Percentiles rank a stretch among this genome's conserved stretches.
phyloP scores from a whole-genome alignment of 2,888 invertebrate species.

The Drosophila nr. perissopoda region DNA sequence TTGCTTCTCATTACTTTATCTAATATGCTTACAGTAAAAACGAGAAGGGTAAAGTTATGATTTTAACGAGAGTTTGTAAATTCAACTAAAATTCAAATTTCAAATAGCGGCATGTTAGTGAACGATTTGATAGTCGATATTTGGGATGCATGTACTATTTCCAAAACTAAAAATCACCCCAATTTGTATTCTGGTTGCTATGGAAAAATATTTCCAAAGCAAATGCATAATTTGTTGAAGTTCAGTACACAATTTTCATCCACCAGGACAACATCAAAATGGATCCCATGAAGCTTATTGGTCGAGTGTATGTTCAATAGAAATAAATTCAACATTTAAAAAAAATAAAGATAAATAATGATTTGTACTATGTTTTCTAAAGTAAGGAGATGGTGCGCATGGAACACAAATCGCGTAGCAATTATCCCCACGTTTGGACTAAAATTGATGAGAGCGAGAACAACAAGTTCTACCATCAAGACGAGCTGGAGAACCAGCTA shows the following conservation, averaged over 20 bases:
- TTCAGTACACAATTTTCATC: neutral
- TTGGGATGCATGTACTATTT: neutral
- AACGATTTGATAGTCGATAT: neutral
- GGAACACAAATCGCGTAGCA: conserved; percentile 80
- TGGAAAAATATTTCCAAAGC: conserved; percentile 8
- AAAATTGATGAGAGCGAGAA: conserved; percentile 64
- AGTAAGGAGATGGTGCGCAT: conserved; percentile 85
- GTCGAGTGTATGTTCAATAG: conserved; percentile 41
- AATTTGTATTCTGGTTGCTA: conserved; percentile 4
- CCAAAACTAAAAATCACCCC: neutral
- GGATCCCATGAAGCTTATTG: conserved; percentile 49
- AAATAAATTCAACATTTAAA: neutral
- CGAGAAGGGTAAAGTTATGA: neutral
- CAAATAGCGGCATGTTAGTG: neutral
- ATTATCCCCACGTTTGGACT: conserved; percentile 79
- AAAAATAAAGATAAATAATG: neutral
- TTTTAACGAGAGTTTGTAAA: neutral
- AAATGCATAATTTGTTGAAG: neutral
- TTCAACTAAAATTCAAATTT: neutral
- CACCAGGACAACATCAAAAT: conserved; percentile 14
- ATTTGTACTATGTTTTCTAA: neutral
- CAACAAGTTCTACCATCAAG: conserved; percentile 81
- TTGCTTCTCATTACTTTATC: neutral
- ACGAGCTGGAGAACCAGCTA: conserved; percentile 71
- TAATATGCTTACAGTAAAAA: neutral